These are phyloP conservation scores for Tetropium fuscum DNA, from an alignment of 2,888 invertebrate genomes.

Conservation along the genomic window DNA sequence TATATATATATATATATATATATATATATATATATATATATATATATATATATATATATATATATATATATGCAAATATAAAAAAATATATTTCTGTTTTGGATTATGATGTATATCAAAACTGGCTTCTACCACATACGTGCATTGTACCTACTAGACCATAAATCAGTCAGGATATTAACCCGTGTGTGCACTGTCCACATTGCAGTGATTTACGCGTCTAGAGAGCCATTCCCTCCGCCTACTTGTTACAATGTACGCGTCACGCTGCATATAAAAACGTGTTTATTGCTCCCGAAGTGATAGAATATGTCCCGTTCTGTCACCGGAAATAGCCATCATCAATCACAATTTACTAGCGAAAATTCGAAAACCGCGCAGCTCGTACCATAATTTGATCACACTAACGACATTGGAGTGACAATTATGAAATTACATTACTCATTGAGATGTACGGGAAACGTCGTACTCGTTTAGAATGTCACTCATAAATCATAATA, in stretches of 20 bases:
- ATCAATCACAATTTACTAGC: conserved; percentile 63
- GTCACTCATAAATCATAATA: conserved; percentile 63
- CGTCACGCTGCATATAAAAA: conserved; percentile 63
- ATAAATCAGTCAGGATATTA: conserved; percentile 65
- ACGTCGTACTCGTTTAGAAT: conserved; percentile 56
- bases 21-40: too few relatives aligned
- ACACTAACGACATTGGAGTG: conserved; percentile 61
- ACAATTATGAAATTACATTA: conserved; percentile 66
- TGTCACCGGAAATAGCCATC: conserved; percentile 63
- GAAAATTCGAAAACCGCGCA: conserved; percentile 50
- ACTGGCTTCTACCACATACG: conserved; percentile 23
- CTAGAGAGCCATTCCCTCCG: conserved; percentile 63
- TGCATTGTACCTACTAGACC: conserved; percentile 49
- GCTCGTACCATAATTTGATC: conserved; percentile 59
- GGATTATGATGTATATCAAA: neutral
- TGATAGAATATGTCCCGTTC: conserved; percentile 61
- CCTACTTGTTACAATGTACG: conserved; percentile 63
- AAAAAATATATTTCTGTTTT: too few relatives aligned
- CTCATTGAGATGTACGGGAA: conserved; percentile 64
- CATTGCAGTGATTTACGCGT: conserved; percentile 64
- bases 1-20: too few relatives aligned
- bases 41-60: too few relatives aligned
- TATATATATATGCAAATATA: too few relatives aligned
- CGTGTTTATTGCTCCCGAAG: conserved; percentile 62
- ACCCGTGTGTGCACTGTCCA: conserved; percentile 65